Percentiles rank a stretch among this genome's conserved stretches.
phyloP scores from a whole-genome alignment of 2,888 invertebrate species.

The Drymonia ruficornis region DNA sequence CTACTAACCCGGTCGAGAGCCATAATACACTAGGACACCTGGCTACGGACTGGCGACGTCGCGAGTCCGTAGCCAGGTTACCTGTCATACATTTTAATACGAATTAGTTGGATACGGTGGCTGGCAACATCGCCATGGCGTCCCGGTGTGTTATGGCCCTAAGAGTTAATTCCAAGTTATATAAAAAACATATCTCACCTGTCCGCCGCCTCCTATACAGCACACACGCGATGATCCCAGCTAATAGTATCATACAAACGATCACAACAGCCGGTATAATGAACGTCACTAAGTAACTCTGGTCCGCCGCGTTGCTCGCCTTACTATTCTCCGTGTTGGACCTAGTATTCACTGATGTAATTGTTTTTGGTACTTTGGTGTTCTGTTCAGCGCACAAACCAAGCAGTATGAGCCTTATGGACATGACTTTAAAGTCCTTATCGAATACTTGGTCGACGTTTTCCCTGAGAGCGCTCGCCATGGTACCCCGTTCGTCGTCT shows the following conservation, averaged over 20 bases:
- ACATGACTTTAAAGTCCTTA: conserved; percentile 88
- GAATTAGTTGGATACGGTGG: too few relatives aligned
- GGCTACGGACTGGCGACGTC: too few relatives aligned
- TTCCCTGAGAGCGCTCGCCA: conserved; percentile 69
- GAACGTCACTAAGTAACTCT: conserved; percentile 89
- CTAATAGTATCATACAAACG: conserved; percentile 93
- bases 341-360: conserved; percentile 50
- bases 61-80: too few relatives aligned
- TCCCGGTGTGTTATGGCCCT: too few relatives aligned
- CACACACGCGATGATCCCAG: conserved; percentile 94
- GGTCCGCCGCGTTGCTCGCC: conserved; percentile 54
- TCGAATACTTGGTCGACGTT: conserved; percentile 88
- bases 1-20: too few relatives aligned
- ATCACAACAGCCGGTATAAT: conserved; percentile 96
- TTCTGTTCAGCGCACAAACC: conserved; percentile 84
- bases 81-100: too few relatives aligned
- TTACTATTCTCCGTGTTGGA: conserved; percentile 59
- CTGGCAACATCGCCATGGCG: too few relatives aligned
- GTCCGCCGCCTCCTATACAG: conserved; percentile 93
- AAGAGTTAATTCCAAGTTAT: background rate
- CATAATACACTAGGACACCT: too few relatives aligned
- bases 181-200: conserved; percentile 82
- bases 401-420: conserved; percentile 85
- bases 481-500: conserved; percentile 82
- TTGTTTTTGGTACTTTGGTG: conserved; percentile 65